These are phyloP conservation scores for Drosophila oshimai DNA, from an alignment of 1,140 invertebrate genomes.

Conservation along the genomic window DNA sequence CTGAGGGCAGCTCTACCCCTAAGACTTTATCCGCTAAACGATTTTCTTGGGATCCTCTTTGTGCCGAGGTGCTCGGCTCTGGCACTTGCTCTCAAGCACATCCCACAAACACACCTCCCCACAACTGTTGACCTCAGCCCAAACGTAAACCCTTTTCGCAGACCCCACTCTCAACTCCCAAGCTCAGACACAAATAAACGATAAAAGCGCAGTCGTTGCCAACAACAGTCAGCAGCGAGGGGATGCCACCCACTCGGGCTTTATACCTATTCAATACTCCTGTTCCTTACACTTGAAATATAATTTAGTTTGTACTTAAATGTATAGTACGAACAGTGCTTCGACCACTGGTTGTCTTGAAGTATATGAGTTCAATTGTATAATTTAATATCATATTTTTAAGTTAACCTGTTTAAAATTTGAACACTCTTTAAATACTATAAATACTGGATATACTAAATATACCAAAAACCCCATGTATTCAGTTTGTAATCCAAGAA, in stretches of 20 bases:
- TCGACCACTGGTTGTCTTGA: no score
- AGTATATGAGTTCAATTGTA: no score
- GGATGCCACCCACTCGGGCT: constrained; percentile 7
- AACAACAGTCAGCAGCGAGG: constrained; percentile 76
- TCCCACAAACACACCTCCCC: neutral
- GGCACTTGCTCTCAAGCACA: constrained; percentile 44
- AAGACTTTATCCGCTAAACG: constrained; percentile 45
- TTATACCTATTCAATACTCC: neutral
- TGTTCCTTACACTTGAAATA: neutral
- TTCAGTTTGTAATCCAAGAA: no score
- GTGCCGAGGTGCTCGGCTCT: constrained; percentile 32
- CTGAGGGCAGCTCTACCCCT: neutral
- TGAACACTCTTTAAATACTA: no score
- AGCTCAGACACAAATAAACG: constrained; percentile 70
- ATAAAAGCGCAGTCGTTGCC: constrained; percentile 76
- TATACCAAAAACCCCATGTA: no score
- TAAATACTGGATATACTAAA: no score
- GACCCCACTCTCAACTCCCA: neutral
- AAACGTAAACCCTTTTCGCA: constrained; percentile 14
- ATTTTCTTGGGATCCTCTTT: constrained; percentile 44
- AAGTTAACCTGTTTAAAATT: no score
- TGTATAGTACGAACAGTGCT: no score
- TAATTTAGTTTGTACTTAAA: no score
- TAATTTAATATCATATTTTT: neutral
- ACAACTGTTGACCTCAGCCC: neutral